phyloP scores from a whole-genome alignment of 2,113 vertebrate species.

The Lamprotornis superbus region DNA sequence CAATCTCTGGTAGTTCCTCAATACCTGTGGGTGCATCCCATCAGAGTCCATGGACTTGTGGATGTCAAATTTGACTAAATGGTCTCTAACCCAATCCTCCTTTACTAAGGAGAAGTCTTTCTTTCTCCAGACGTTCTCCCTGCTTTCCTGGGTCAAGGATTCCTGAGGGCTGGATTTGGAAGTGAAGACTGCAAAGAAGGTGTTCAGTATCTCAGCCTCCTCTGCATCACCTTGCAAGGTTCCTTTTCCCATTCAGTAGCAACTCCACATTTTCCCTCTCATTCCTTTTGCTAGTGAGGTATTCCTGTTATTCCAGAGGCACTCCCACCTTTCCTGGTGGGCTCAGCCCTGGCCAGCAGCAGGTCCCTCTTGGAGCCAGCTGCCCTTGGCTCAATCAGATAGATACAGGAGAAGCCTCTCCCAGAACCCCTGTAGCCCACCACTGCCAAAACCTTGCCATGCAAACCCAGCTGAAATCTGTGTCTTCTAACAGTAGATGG shows the following conservation, averaged over 20 bases:
- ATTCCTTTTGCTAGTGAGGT: neutral
- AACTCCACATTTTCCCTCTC: accelerated
- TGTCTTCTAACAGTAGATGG: neutral
- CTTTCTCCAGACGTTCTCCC: neutral
- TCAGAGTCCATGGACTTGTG: neutral
- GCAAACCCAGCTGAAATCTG: neutral
- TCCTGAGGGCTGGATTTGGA: neutral
- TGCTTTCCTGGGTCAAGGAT: neutral
- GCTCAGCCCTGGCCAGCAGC: neutral
- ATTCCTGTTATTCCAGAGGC: neutral
- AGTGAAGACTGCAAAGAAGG: neutral
- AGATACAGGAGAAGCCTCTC: neutral
- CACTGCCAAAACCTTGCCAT: neutral
- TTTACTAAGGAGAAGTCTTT: neutral
- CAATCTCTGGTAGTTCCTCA: neutral
- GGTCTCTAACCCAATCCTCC: neutral
- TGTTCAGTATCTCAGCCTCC: neutral
- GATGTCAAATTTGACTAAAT: neutral
- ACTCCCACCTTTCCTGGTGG: neutral
- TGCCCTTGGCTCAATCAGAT: neutral
- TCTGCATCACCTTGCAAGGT: neutral
- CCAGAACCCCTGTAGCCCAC: neutral
- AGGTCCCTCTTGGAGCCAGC: neutral
- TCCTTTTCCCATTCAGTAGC: neutral
- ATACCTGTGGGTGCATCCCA: neutral